These are phyloP conservation scores for Diabrotica undecimpunctata DNA, from an alignment of 1,140 invertebrate genomes.

Conservation along the genomic window DNA sequence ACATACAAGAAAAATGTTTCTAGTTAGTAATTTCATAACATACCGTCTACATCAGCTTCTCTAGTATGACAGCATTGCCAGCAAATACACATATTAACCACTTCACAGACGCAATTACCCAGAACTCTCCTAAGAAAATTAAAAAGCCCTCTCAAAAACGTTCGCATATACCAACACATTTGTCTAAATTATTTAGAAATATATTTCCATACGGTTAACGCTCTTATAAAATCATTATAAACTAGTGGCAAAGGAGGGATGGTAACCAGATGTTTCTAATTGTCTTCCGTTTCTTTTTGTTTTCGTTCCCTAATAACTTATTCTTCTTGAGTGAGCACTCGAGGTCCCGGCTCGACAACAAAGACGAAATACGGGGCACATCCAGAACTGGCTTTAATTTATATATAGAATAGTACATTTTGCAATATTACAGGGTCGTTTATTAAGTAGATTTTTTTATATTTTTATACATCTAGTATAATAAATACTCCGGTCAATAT, in stretches of 20 bases:
- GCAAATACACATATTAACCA: neutral
- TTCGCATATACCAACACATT: neutral
- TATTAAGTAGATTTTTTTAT: no score
- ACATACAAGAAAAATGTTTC: no score
- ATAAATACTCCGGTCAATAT: no score
- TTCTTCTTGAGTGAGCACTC: neutral
- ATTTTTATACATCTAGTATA: no score
- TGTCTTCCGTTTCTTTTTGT: slow-evolving; percentile 2
- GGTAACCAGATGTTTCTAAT: neutral
- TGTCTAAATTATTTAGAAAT: neutral
- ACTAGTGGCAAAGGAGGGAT: neutral
- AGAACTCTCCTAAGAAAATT: neutral
- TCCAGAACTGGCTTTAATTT: no score
- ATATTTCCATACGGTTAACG: neutral
- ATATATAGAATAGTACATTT: no score
- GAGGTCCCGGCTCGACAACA: no score
- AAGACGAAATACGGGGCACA: no score
- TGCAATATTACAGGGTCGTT: no score
- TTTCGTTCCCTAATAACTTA: neutral
- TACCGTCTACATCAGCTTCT: neutral
- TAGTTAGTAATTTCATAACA: no score
- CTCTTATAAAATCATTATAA: neutral
- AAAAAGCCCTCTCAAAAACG: neutral
- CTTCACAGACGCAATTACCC: neutral
- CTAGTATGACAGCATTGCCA: neutral